Conservation (phyloP, 2,113 vertebrate genomes). For the Stigmatopora argus region DNA sequence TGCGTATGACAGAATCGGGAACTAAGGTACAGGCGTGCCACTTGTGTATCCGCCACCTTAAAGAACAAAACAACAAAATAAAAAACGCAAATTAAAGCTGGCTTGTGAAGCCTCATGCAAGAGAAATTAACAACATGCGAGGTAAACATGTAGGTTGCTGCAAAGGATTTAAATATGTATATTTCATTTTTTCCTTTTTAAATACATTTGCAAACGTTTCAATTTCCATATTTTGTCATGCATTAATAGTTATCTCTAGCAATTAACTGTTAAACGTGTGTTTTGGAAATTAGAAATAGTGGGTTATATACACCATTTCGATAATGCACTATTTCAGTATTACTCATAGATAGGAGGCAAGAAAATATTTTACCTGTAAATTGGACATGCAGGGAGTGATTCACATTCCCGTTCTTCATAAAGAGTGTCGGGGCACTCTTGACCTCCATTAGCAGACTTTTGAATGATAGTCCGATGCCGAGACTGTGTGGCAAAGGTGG, state of each 20-base stretch:
- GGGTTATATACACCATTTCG: not conserved
- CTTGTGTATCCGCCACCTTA: constrained; percentile 83
- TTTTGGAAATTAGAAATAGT: no score
- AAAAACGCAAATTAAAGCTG: not conserved
- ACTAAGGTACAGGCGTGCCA: constrained; percentile 85
- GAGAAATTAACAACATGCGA: not conserved
- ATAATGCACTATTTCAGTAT: not conserved
- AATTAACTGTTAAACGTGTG: no score
- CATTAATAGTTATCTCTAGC: no score
- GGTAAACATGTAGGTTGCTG: not conserved
- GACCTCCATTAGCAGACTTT: constrained; percentile 78
- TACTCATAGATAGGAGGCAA: constrained; percentile 3
- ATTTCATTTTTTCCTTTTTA: no score
- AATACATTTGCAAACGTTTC: no score
- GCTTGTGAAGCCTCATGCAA: not conserved
- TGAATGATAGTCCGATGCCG: constrained; percentile 84
- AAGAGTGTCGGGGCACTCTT: constrained; percentile 89
- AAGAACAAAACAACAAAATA: constrained; percentile 34
- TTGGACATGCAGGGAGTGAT: constrained; percentile 75
- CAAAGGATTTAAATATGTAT: no score
- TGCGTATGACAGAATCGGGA: constrained; percentile 76
- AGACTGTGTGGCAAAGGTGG: constrained; percentile 77
- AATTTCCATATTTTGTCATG: no score
- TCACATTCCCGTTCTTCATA: constrained; percentile 95
- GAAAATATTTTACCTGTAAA: constrained; percentile 76